phyloP scores from a whole-genome alignment of 2,113 vertebrate genomes.

The Enhydra lutris region DNA sequence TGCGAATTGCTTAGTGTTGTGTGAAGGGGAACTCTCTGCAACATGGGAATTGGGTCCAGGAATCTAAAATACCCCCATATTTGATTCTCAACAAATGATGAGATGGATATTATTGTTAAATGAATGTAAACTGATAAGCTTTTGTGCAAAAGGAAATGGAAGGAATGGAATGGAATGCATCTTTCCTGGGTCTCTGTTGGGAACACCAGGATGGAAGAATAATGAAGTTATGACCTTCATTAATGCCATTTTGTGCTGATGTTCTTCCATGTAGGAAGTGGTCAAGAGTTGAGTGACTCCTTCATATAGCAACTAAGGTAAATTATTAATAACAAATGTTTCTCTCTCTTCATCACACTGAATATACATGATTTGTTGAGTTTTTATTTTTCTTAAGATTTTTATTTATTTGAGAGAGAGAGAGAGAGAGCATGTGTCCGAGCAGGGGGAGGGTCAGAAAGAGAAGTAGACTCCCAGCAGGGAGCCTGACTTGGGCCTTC shows the following conservation, averaged over 20 bases:
- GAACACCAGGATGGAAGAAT: neutral
- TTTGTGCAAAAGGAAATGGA: neutral
- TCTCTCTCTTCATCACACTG: neutral
- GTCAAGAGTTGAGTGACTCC: neutral
- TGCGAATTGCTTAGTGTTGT: neutral
- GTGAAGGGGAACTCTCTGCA: neutral
- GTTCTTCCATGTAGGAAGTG: neutral
- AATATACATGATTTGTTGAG: neutral
- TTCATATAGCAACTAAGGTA: neutral
- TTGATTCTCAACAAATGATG: neutral
- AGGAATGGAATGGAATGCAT: too few species aligned
- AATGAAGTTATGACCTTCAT: neutral
- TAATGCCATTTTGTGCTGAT: neutral
- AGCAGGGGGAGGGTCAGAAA: neutral
- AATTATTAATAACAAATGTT: neutral
- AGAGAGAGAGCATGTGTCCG: accelerated
- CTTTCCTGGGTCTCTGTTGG: neutral
- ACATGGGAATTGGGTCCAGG: neutral
- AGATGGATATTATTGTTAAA: neutral
- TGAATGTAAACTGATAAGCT: neutral
- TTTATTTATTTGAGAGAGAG: too few species aligned
- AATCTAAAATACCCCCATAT: neutral
- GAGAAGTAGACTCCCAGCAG: neutral
- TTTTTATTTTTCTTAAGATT: neutral
- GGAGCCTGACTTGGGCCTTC: too few species aligned